Evolutionary conservation across 2,888 invertebrate species (phyloP), one percentile per base, ranked within the genome.

Genomic region (Melitaea athalia): DNA sequence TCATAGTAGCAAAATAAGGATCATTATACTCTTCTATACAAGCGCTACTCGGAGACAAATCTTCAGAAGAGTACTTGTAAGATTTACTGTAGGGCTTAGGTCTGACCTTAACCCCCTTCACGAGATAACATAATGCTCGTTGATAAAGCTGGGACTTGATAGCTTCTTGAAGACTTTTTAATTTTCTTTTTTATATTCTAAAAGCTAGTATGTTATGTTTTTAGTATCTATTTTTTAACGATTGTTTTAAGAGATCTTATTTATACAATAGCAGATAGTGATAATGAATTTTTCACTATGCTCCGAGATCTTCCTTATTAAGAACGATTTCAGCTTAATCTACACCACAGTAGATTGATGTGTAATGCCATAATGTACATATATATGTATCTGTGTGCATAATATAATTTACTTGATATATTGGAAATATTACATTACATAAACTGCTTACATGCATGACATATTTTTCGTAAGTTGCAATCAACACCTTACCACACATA

Each of bases 41-140:
- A 49, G 47, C n/a, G n/a, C 47, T 49, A 14, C 3, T 15, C 5
- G 15, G 15, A 4, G 15, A 17, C 15, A 15, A 52, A 24, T 55
- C 31, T 55, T 33, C 52, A 24, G n/a, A 33, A 5, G 24, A 55
- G 12, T 33, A 7, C 53, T 49, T 14, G 3, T 14, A n/a, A 49
- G n/a, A 6, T 49, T n/a, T 38, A 38, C 38, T 38, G 8, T 50
- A 50, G 6, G 31, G 14, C 31, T 14, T 5, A 33, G 6, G 31
- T 55, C 31, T 55, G 53, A 55, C 53, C 33, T 33, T 55, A 55
- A 55, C 53, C 53, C 47, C 2, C 47, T n/a, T 14, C 12, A 24
- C 24, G 31, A 55, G 53, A 55, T 55, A 55, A 55, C 33, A 33
- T 55, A 55, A 55, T n/a, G 53, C 53, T 33, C 33, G 31, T n/a